These are phyloP conservation scores for Drosophila lowei DNA, from an alignment of 1,140 invertebrate species.

Conservation along the genomic window DNA sequence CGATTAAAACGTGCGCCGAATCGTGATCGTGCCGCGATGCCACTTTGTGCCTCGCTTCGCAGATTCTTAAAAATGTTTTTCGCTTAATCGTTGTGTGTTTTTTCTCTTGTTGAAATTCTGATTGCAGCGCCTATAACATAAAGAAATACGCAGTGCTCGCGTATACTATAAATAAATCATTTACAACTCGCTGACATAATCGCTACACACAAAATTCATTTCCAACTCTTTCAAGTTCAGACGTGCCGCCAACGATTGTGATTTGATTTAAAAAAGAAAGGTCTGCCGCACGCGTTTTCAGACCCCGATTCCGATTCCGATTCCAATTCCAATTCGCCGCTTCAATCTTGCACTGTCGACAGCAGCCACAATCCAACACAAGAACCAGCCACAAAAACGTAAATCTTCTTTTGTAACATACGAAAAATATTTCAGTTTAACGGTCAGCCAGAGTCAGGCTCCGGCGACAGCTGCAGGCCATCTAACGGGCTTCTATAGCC, in stretches of 20 bases:
- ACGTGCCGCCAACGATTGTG: slow-evolving; percentile 73
- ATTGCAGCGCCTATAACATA: slow-evolving; percentile 41
- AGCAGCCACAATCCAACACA: slow-evolving; percentile 25
- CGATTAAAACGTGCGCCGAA: slow-evolving; percentile 61
- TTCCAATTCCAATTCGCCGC: not conserved
- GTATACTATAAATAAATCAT: slow-evolving; percentile 41
- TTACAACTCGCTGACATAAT: slow-evolving; percentile 74
- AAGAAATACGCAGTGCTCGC: slow-evolving; percentile 18
- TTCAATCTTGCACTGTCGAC: slow-evolving; percentile 55
- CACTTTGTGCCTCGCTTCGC: slow-evolving; percentile 41
- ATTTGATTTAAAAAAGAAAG: slow-evolving; percentile 71
- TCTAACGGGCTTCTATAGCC: slow-evolving; percentile 62
- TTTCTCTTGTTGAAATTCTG: slow-evolving; percentile 62
- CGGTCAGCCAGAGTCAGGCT: slow-evolving; percentile 52
- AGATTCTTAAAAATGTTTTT: slow-evolving; percentile 46
- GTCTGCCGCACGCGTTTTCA: slow-evolving; percentile 57
- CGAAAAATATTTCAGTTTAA: slow-evolving; percentile 45
- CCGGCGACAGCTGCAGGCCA: slow-evolving; percentile 70
- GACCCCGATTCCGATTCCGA: not conserved
- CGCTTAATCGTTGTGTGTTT: slow-evolving; percentile 49
- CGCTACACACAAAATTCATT: slow-evolving; percentile 34
- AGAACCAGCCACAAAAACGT: slow-evolving; percentile 63
- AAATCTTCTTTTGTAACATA: slow-evolving; percentile 42
- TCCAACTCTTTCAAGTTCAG: slow-evolving; percentile 69
- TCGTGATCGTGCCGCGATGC: slow-evolving; percentile 49